phyloP scores from a whole-genome alignment of 1,140 invertebrate genomes.

The Saccostrea echinata region DNA sequence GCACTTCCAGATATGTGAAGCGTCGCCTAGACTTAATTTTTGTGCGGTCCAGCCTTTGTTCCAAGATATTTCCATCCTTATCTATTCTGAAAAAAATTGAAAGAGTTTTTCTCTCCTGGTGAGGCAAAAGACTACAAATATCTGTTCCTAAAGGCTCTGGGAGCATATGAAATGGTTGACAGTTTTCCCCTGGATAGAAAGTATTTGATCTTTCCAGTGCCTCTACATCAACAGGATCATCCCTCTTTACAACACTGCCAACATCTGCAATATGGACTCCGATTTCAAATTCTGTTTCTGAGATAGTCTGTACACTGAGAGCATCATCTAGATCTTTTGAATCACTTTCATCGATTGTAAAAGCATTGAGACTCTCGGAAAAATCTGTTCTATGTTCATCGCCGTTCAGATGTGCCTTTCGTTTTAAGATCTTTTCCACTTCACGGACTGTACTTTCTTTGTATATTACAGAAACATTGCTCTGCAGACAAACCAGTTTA shows the following conservation, averaged over 20 bases:
- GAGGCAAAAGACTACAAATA: slow-evolving; percentile 76
- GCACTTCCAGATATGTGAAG: slow-evolving; percentile 62
- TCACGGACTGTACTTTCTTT: slow-evolving; percentile 34
- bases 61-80: slow-evolving; percentile 40
- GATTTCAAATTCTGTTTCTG: slow-evolving; percentile 50
- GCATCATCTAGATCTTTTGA: slow-evolving; percentile 99
- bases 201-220: slow-evolving; percentile 69
- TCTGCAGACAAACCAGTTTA: slow-evolving; percentile 46
- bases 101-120: slow-evolving; percentile 66
- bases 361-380: slow-evolving; percentile 81
- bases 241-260: slow-evolving; percentile 65
- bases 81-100: slow-evolving; percentile 67
- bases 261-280: slow-evolving; percentile 78
- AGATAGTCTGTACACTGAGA: slow-evolving; percentile 83
- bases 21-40: slow-evolving; percentile 55
- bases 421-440: background rate
- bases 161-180: slow-evolving; percentile 74
- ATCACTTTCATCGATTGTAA: slow-evolving; percentile 97
- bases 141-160: slow-evolving; percentile 75
- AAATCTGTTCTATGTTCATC: slow-evolving; percentile 85
- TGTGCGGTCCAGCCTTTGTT: slow-evolving; percentile 42
- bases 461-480: slow-evolving; percentile 48
- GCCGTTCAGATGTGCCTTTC: background rate
- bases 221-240: slow-evolving; percentile 68
- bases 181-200: slow-evolving; percentile 66